These are phyloP conservation scores for Phaethornis superciliosus DNA, from an alignment of 2,113 vertebrate genomes.

Conservation along the genomic window DNA sequence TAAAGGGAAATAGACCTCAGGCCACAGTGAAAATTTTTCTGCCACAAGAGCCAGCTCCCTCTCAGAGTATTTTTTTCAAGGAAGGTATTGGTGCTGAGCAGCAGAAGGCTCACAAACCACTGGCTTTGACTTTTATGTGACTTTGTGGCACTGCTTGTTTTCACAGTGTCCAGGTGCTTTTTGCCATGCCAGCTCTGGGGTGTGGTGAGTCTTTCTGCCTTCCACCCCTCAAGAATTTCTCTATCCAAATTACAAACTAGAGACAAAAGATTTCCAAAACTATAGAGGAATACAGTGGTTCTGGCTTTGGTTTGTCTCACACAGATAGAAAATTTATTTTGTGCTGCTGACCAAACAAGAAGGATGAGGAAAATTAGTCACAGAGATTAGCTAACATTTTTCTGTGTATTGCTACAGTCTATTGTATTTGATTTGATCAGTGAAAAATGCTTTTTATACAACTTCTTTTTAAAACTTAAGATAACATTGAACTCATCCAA, in stretches of 20 bases:
- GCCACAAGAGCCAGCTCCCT: background rate
- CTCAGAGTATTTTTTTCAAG: background rate
- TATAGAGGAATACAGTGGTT: background rate
- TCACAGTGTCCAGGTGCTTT: background rate
- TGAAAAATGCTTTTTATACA: slow-evolving; percentile 15
- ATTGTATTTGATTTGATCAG: slow-evolving; percentile 5
- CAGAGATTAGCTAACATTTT: background rate
- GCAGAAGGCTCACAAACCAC: background rate
- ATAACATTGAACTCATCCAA: background rate
- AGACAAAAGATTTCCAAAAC: background rate
- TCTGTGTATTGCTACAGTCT: background rate
- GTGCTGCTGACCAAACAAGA: background rate
- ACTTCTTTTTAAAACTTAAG: slow-evolving; percentile 9
- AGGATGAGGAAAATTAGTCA: background rate
- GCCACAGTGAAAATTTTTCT: background rate
- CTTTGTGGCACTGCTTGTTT: background rate
- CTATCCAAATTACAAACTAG: background rate
- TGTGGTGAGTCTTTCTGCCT: background rate
- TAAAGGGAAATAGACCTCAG: background rate
- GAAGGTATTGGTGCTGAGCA: background rate
- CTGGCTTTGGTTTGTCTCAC: background rate
- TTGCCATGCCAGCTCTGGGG: background rate
- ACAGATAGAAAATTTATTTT: background rate
- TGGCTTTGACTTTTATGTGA: background rate
- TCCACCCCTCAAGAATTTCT: background rate